Conservation (phyloP, 1,140 invertebrate genomes). For the Drosophila kikkawai region DNA sequence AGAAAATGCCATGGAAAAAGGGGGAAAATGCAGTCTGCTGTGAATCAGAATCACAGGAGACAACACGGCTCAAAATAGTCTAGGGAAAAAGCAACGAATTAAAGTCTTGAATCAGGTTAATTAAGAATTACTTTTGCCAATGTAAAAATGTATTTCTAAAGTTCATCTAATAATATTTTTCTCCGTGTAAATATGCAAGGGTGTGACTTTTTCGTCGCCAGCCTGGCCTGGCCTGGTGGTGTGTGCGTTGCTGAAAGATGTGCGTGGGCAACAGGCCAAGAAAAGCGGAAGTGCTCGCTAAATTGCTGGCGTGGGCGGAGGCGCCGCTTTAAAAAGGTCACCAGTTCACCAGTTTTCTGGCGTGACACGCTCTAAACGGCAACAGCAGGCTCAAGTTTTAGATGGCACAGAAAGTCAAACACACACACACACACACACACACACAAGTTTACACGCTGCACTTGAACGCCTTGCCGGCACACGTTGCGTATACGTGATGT, state of each 20-base stretch:
- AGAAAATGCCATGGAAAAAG: constrained; percentile 21
- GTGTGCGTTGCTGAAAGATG: not conserved
- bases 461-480: constrained; percentile 39
- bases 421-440: constrained; percentile 15
- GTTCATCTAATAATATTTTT: not conserved
- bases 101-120: not conserved
- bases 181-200: constrained; percentile 2
- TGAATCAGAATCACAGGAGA: not conserved
- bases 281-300: constrained; percentile 50
- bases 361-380: constrained; percentile 22
- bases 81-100: fast-evolving
- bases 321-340: constrained; percentile 54
- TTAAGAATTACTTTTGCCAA: no score
- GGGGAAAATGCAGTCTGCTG: constrained; percentile 14
- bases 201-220: not conserved
- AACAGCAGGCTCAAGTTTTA: constrained; percentile 35
- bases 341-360: constrained; percentile 61
- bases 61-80: constrained; percentile 2
- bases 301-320: constrained; percentile 41
- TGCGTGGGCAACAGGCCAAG: constrained; percentile 24
- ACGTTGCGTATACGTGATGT: constrained; percentile 71
- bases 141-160: not conserved
- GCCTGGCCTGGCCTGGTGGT: not conserved
- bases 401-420: constrained; percentile 16
- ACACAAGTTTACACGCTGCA: constrained; percentile 27